Base-by-base conservation (phyloP, 2,888 invertebrate genomes). In the Papilio demoleus region DNA sequence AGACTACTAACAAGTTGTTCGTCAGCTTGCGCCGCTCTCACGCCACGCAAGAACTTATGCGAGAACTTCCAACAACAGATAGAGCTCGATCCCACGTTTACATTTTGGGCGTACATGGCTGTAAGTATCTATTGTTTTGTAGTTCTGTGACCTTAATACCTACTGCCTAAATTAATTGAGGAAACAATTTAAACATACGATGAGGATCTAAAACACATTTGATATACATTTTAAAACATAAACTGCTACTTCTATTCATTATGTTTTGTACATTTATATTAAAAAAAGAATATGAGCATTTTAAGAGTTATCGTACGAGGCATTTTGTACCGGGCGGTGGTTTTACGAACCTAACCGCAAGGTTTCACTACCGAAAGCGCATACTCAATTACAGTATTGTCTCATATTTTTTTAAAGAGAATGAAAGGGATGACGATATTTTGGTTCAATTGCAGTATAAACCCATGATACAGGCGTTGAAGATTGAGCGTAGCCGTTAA, bases 81-180 rank as follows among this genome's bases (percentile, higher is more conserved):
- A 22, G 95, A 95, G 78, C 87, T 94, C 70, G 94, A 96, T 78
- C 93, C 95, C 17, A 82, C 87, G 1, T 85, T 96, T 67, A 96
- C 96, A 0, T 96, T 96, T 82, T 96, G 96, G 96, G 80, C 94
- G 0, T 96, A 96, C 81, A 90, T 96, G 38, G 92, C 90, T 56
- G 94, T 96, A 72, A 92, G 94, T 84, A 72, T 61, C 31, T n/a
- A 61, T 38, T 22, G 24, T 38, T 45, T 38, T 53, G 12, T 12
- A 11, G 24, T 24, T 9, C 19, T 8, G 11, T 22, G 47, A 22
- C 50, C 27, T 27, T 12, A 27, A 6, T 27, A 14, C 27, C 31
- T 53, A 24, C 24, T 3, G 4, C 14, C 14, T 9, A 27, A 22
- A n/a, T 3, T n/a, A n/a, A 31, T 17, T 53, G n/a, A 27, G 8